Evolutionary conservation across 2,797 vertebrate species (phyloP).

Genomic region (Lates japonicus): DNA sequence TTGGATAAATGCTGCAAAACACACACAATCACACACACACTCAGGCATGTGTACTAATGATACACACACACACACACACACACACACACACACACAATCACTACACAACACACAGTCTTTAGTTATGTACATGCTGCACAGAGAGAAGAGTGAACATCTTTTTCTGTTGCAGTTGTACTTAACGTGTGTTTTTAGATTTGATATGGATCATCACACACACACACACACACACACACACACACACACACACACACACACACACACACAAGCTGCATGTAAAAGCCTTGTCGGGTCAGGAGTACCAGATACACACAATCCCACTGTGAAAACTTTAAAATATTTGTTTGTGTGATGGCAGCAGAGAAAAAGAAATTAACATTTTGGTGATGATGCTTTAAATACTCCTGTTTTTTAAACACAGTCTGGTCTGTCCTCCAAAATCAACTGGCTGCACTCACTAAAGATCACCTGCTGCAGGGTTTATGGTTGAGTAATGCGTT

Average conservation of each 20-base stretch:
- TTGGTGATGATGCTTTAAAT: conserved; percentile 1
- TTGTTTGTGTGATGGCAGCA: background rate
- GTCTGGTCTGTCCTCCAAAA: background rate
- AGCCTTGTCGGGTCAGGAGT: conserved; percentile 29
- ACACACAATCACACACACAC: conserved; percentile 49
- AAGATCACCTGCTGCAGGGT: background rate
- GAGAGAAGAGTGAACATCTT: background rate
- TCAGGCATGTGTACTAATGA: background rate
- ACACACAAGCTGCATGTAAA: conserved; percentile 28
- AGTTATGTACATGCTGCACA: conserved; percentile 31
- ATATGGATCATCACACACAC: conserved; percentile 53
- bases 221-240: conserved; percentile 9
- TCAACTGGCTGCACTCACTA: background rate
- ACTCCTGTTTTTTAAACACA: background rate
- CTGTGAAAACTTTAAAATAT: conserved; percentile 7
- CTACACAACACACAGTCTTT: conserved; percentile 26
- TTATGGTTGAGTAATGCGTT: background rate
- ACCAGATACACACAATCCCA: conserved; percentile 25
- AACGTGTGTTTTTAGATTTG: conserved; percentile 8
- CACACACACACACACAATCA: conserved; percentile 14
- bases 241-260: conserved; percentile 10
- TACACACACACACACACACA: conserved; percentile 44
- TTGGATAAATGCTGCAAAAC: conserved; percentile 61
- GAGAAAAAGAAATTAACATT: conserved; percentile 2
- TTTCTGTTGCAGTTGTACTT: conserved; percentile 2